Base-by-base conservation (phyloP, 2,888 invertebrate genomes). In the Erebia palarica region DNA sequence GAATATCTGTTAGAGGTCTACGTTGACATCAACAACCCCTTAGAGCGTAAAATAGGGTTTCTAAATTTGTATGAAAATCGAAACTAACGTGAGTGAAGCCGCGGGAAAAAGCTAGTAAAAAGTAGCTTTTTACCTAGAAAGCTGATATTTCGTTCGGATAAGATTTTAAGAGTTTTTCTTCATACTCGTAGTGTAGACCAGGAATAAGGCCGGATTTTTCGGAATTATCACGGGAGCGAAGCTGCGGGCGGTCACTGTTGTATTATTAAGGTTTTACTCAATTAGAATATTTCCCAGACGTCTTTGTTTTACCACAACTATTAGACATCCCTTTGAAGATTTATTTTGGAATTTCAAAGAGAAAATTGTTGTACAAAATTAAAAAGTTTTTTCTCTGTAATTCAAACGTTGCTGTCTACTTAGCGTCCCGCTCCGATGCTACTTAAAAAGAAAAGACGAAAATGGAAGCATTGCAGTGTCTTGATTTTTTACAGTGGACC, bases 401-500 rank as follows among this genome's bases (percentile, higher is more conserved):
- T 63, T 63, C 49, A 47, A 47, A 13, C 49, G 21, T 21, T 14
- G 49, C 63, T 49, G 63, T 63, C 63, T 63, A 63, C 63, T 63
- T 63, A 49, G 49, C 47, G 49, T 49, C 49, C 47, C 63, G 11
- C 63, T 63, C 49, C 13, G 21, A 49, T 49, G 63, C 63, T 63
- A 47, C 61, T 61, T 61, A 47, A 42, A 47, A 63, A 49, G 18
- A 49, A 21, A 21, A 21, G 21, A 21, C 13, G 47, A 21, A 63
- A 63, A 63, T 18, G 47, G 49, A 63, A 63, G 49, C 14, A 21
- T 49, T 47, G 18, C 21, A 49, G 10, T 47, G 18, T 9, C 21
- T 63, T 16, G 44, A 44, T 47, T 44, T 58, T 55, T 49, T 63
- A 36, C 36, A 36, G 7, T 27, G 3, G 27, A 49, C 21, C 14